Percentiles rank a stretch among this genome's conserved stretches.
These are phyloP conservation scores for Ophraella communa DNA, from an alignment of 2,888 invertebrate genomes.

Conservation along the genomic window DNA sequence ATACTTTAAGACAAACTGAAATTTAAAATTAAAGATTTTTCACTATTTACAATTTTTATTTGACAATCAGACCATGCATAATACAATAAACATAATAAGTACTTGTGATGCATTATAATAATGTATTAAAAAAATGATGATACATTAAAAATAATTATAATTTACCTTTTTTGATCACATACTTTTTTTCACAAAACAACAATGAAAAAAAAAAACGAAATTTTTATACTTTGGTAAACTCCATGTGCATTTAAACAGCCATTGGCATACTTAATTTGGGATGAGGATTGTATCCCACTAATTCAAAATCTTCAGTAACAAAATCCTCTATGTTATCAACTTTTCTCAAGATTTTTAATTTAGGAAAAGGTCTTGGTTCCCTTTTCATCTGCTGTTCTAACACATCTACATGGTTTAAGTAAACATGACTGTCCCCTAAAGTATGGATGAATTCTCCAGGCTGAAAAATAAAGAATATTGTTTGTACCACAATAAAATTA, in stretches of 20 bases:
- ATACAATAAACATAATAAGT: no score
- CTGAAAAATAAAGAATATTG: slow-evolving; percentile 62
- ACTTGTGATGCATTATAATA: no score
- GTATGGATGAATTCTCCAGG: slow-evolving; percentile 94
- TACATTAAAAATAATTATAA: no score
- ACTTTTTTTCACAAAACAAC: no score
- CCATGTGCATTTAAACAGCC: slow-evolving; percentile 50
- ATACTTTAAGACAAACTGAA: no score
- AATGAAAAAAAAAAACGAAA: no score
- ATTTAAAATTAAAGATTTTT: no score
- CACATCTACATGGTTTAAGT: slow-evolving; percentile 86
- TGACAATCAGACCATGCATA: no score
- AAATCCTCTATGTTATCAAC: slow-evolving; percentile 87
- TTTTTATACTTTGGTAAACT: no score
- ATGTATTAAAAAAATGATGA: no score
- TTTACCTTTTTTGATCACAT: neutral
- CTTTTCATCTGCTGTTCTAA: slow-evolving; percentile 81
- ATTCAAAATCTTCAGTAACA: slow-evolving; percentile 81
- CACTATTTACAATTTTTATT: no score
- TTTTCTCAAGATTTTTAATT: slow-evolving; percentile 74
- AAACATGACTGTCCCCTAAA: slow-evolving; percentile 95
- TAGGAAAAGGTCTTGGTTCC: slow-evolving; percentile 83
- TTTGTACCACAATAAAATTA: neutral
- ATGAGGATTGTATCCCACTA: slow-evolving; percentile 85
- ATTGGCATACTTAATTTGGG: slow-evolving; percentile 71